These are phyloP conservation scores for Conchocele bisecta DNA, from an alignment of 2,888 invertebrate genomes.

Conservation along the genomic window DNA sequence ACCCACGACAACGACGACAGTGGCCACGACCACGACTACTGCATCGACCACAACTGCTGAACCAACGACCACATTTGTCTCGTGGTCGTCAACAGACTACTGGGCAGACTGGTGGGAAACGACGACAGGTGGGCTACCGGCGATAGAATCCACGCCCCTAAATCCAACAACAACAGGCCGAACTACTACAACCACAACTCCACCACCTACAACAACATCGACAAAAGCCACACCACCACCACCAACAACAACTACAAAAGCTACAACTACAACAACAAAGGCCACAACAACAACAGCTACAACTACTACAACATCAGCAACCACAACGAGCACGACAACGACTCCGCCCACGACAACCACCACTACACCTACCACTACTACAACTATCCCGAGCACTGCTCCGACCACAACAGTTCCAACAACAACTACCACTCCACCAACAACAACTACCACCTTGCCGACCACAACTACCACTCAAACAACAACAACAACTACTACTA, in stretches of 20 bases:
- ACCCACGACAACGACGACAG: constrained; percentile 13
- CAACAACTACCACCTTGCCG: constrained; percentile 22
- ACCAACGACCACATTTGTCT: constrained; percentile 3
- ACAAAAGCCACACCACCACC: constrained; percentile 19
- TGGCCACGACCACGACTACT: constrained; percentile 14
- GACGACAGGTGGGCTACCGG: constrained; percentile 3
- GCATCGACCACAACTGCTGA: constrained; percentile 7
- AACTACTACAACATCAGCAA: neutral
- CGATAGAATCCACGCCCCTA: neutral
- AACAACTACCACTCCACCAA: constrained; percentile 13
- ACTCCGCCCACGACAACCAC: constrained; percentile 12
- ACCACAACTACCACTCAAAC: constrained; percentile 14
- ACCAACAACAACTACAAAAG: neutral
- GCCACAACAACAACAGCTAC: neutral
- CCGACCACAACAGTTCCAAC: constrained; percentile 6
- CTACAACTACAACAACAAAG: neutral
- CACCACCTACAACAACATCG: constrained; percentile 5
- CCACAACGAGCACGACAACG: constrained; percentile 20
- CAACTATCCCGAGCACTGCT: constrained; percentile 1
- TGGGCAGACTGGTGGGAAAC: constrained; percentile 12
- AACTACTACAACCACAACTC: neutral
- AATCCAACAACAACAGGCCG: neutral
- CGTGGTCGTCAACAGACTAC: neutral
- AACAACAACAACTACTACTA: constrained; percentile 19
- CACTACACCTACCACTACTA: constrained; percentile 13